A percentile compares a stretch with the other conserved stretches of the same genome.
Conservation (phyloP, 1,140 invertebrate species). For the Mesaphorura yosii region DNA sequence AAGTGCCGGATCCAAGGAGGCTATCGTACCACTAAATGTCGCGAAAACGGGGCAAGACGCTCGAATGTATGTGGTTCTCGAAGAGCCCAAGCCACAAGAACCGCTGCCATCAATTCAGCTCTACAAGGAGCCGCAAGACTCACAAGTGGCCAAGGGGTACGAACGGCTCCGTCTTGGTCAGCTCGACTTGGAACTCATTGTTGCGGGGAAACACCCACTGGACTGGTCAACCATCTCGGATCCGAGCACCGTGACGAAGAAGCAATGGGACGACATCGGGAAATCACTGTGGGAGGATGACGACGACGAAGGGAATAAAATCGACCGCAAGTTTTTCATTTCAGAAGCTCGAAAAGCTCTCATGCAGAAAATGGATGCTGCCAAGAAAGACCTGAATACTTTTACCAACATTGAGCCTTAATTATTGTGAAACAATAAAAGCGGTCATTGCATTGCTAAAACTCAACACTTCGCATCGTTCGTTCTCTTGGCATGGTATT, state of each 20-base stretch:
- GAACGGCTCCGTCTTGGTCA: conserved; percentile 8
- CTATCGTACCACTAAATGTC: conserved; percentile 9
- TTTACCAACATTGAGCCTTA: conserved; percentile 10
- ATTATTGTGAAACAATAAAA: too few species aligned
- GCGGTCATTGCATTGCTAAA: too few species aligned
- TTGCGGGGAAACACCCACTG: conserved; percentile 26
- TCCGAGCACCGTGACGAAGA: conserved; percentile 25
- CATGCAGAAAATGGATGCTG: conserved; percentile 20
- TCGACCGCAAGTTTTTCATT: conserved; percentile 23
- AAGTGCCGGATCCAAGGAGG: conserved; percentile 14
- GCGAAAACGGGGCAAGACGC: conserved; percentile 29
- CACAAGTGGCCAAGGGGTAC: conserved; percentile 19
- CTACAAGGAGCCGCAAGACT: conserved; percentile 18
- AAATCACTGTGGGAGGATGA: conserved; percentile 21
- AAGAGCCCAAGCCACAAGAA: conserved; percentile 31
- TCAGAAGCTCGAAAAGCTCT: conserved; percentile 19
- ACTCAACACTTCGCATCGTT: too few species aligned
- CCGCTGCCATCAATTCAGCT: conserved; percentile 10
- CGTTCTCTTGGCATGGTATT: too few species aligned
- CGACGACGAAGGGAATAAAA: too few species aligned
- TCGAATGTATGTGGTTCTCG: conserved; percentile 34
- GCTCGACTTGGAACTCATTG: conserved; percentile 22
- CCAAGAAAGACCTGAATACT: conserved; percentile 10
- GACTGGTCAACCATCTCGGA: conserved; percentile 15
- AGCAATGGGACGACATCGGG: conserved; percentile 28